Evolutionary conservation across 2,797 vertebrate species (phyloP), one percentile per base, ranked within the genome.

Genomic region (Argentina silus): DNA sequence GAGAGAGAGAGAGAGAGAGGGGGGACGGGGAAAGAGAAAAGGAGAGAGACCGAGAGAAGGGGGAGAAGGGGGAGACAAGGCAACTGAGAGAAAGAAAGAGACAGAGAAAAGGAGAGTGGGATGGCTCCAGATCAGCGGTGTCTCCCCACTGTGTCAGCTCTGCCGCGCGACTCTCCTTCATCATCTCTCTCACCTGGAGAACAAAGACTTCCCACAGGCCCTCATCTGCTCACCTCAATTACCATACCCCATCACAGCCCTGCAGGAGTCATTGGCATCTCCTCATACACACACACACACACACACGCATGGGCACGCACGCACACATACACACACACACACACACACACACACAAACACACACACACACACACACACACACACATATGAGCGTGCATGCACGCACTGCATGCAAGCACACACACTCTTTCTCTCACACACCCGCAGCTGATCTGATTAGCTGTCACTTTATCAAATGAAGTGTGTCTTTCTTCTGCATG

Each of bases 381-480:
- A 67, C 15, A 23, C 14, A 51, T n/a, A n/a, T n/a, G n/a, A n/a
- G n/a, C n/a, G 27, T 36, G 27, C 27, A 36, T 36, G 27, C 50
- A 50, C 21, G 42, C 21, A 10, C 14, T 3, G 4, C 27, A 36
- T 4, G 4, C 50, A 50, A 12, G 53, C 21, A 10, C 14, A 36
- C 66, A 68, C 5, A 17, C 6, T n/a, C 36, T n/a, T 23, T 21
- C 27, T 56, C n/a, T 19, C 51, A 56, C 67, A 68, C 15, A 0
- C 63, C 19, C 45, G 6, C 51, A 55, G 69, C 55, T 44, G 63
- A 87, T 84, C 83, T 87, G 85, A 88, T 88, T 86, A 79, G 77
- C 83, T 89, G 85, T 89, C 86, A 87, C 75, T 81, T 89, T 84
- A 88, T 86, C 83, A 89, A 81, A 89, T 87, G 70, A 90, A 86